Base-by-base conservation (phyloP, 1,140 invertebrate species). In the Doryteuthis pealeii region DNA sequence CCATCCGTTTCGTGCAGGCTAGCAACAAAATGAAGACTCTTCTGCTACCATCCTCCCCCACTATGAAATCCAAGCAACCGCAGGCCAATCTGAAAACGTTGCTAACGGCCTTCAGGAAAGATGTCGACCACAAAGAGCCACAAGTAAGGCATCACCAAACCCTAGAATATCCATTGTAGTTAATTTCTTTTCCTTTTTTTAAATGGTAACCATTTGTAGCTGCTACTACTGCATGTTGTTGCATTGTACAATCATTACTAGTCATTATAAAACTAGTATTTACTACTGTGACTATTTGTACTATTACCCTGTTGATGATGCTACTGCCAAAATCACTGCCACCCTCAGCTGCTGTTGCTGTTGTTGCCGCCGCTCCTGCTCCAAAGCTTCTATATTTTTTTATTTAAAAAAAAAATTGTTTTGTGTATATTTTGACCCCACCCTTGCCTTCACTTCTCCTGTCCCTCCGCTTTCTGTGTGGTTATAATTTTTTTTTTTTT, bases 21-120 rank as follows among this genome's bases (percentile, higher is more conserved):
- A 62, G 54, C 54, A 62, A 62, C 54, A 62, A 62, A 62, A 62
- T 62, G 54, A 62, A 62, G 54, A 62, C 54, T 28, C 54, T 62
- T 62, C 54, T 62, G 18, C 54, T 62, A 28, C 54, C 54, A 28
- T 62, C 54, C 10, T 62, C 54, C 26, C 54, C 54, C 26, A 62
- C 54, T 22, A 2, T 22, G 54, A 62, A 62, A 62, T 22, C 54
- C 54, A 62, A 62, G 54, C 54, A 22, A 62, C 22, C 54, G 18
- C 54, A 62, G 26, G 54, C 12, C 54, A 58, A 58, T 58, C 54
- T 58, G 54, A 58, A 58, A 58, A 58, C 54, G 5, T 58, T 58
- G 54, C 54, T 58, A 10, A 58, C 54, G 26, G 54, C 54, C 54
- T 58, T 58, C 54, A 58, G 54, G 54, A 58, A 58, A 58, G 54